phyloP scores from a whole-genome alignment of 2,797 vertebrate species.

The Artibeus lituratus region DNA sequence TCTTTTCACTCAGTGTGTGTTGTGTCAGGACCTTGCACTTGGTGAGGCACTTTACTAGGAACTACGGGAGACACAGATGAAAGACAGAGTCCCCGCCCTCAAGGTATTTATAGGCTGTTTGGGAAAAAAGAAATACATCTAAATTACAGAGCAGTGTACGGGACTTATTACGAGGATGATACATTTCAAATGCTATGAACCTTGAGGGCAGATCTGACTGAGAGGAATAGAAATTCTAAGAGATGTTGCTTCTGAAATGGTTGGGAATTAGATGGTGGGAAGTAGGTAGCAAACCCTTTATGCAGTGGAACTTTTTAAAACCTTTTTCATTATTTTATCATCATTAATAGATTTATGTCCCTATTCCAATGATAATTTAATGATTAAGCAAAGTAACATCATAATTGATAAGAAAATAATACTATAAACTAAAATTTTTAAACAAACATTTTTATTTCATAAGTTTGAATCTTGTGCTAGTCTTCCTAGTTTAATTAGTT shows the following conservation, averaged over 20 bases:
- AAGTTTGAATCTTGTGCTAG: not conserved
- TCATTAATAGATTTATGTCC: not conserved
- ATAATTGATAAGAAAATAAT: not conserved
- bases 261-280: not conserved
- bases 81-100: not conserved
- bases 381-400: not conserved
- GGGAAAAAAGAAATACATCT: not conserved
- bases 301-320: not conserved
- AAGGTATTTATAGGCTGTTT: not conserved
- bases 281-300: not conserved
- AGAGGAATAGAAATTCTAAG: not conserved
- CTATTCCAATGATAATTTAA: not conserved
- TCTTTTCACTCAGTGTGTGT: not conserved
- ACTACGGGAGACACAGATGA: not conserved
- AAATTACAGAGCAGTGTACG: not conserved
- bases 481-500: not conserved
- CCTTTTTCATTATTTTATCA: not conserved
- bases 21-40: not conserved
- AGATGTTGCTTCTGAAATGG: not conserved
- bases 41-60: not conserved
- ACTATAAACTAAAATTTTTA: not conserved
- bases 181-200: not conserved
- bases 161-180: not conserved
- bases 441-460: not conserved
- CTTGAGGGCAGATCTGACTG: not conserved